Evolutionary conservation across 30 jellyfish, hydroid and myxozoan genomes (phyloP), one percentile per base, ranked within the genome.

Genomic region (Morbakka virulenta): DNA sequence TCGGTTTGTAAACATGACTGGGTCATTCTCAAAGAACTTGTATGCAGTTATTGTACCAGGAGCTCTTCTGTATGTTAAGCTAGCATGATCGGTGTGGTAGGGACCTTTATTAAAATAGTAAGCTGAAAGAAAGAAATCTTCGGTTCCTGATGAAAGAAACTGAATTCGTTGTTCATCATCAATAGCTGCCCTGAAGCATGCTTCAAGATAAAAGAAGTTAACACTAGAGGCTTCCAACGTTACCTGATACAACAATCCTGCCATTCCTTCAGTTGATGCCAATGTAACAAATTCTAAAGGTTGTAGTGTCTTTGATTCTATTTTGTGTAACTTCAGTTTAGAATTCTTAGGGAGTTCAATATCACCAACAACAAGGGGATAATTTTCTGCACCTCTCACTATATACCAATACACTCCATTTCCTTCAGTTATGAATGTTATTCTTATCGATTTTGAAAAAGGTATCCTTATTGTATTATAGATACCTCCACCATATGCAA

Each of bases 31-130:
- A 74, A 87, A 87, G 85, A 87, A 71, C 68, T 87, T 87, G 77
- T 87, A 87, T 2, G 96, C 96, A 64, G 94, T 87, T 94, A 87
- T 87, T 22, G 94, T 72, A 24, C 96, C 96, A 27, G 96, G 96
- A 14, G 50, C 28, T 14, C 35, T 34, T 33, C 64, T 12, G 32
- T 57, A 77, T 0, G 96, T 87, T 48, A 81, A 77, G 13, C 96
- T 94, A 23, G 96, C 79, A 52, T 87, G 94, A 21, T 79, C 82
- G 13, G 93, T 87, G 35, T 87, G 94, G 79, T 48, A 87, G 2
- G 63, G 24, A 26, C 96, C 96, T 27, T 72, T 87, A 67, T 76
- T 79, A 81, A 51, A 87, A 62, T 87, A 87, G 36, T 11, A 87
- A 1, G 94, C 96, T 2, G 96, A 87, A 4, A 87, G 70, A 71